Conservation (phyloP, 2,888 invertebrate genomes). For the Pyrrhia umbra region DNA sequence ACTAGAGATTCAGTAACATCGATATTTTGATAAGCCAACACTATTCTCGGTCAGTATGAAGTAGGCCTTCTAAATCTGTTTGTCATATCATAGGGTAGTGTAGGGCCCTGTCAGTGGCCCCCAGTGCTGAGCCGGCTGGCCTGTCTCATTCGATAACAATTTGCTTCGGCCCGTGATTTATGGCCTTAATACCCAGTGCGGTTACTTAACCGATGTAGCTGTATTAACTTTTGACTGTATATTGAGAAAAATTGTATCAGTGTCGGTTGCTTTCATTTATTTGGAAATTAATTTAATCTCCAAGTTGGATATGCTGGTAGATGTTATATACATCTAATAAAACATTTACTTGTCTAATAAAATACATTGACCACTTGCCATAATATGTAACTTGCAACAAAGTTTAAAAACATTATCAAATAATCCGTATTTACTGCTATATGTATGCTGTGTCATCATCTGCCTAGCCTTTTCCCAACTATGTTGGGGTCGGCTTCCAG, state of each 20-base stretch:
- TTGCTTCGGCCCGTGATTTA: slow-evolving; percentile 82
- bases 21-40: background rate
- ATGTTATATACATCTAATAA: background rate
- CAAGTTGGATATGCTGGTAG: background rate
- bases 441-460: no score
- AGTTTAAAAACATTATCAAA: no score
- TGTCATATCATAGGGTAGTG: slow-evolving; percentile 8
- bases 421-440: no score
- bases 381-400: no score
- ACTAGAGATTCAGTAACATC: background rate
- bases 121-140: slow-evolving; percentile 54
- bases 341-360: background rate
- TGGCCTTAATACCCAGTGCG: slow-evolving; percentile 72
- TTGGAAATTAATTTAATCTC: background rate
- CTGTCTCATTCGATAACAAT: slow-evolving; percentile 83
- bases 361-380: no score
- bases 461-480: no score
- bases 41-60: background rate
- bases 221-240: slow-evolving; percentile 64
- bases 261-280: slow-evolving; percentile 9
- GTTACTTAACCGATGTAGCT: slow-evolving; percentile 70
- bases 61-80: slow-evolving; percentile 8
- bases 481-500: no score
- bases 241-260: slow-evolving; percentile 46
- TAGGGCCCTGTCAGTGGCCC: slow-evolving; percentile 35